Conservation (phyloP, 2,888 invertebrate species). For the Spodoptera picta region DNA sequence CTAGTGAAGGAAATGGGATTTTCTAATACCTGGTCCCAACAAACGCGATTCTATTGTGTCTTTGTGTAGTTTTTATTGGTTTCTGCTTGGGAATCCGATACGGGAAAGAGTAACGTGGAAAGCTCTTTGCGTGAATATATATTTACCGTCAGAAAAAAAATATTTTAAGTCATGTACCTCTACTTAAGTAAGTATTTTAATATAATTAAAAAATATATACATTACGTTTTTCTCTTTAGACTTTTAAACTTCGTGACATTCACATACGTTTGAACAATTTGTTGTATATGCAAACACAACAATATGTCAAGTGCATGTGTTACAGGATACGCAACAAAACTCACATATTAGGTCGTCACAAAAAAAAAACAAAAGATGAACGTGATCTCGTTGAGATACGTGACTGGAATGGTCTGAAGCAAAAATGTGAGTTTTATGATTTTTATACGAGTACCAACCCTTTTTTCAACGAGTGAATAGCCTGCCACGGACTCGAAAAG, state of each 20-base stretch:
- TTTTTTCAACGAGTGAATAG: constrained; percentile 58
- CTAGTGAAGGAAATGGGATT: constrained; percentile 34
- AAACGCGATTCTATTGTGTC: constrained; percentile 35
- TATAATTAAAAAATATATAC: too few species aligned
- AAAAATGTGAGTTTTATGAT: constrained; percentile 73
- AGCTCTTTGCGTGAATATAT: too few species aligned
- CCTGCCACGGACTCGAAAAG: constrained; percentile 37
- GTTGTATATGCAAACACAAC: constrained; percentile 56
- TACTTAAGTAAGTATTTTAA: too few species aligned
- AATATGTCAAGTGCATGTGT: constrained; percentile 80
- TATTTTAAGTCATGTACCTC: too few species aligned
- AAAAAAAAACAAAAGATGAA: constrained; percentile 74
- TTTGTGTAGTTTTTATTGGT: constrained; percentile 28
- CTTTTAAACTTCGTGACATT: too few species aligned
- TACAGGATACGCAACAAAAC: constrained; percentile 66
- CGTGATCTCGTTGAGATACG: constrained; percentile 73
- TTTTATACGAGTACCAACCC: constrained; percentile 69
- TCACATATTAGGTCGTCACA: constrained; percentile 74
- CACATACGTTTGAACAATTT: too few species aligned
- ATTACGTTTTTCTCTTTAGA: too few species aligned
- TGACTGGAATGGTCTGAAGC: constrained; percentile 69
- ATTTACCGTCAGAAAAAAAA: too few species aligned
- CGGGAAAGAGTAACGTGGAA: constrained; percentile 7
- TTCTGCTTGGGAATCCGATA: constrained; percentile 4
- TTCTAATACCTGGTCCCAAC: constrained; percentile 36